Base-by-base conservation (phyloP, 1,140 invertebrate species). In the Brachionus plicatilis region DNA sequence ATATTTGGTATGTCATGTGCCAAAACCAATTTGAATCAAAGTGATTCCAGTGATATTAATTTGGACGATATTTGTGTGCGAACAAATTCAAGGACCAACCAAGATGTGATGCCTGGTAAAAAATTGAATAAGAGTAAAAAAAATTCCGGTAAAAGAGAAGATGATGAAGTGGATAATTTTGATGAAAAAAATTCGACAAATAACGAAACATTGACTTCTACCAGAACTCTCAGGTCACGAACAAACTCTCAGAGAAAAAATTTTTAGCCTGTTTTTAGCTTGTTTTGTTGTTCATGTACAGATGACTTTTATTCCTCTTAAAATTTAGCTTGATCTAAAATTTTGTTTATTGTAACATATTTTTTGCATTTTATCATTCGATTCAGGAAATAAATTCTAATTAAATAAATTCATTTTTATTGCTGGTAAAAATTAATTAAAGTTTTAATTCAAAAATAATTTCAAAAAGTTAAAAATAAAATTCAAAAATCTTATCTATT, bases 221-320 rank as follows among this genome's bases (percentile, higher is more conserved):
- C 43, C 27, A 47, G 72, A 29, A 50, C 43, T 12, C 27, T 76
- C 7, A 76, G 72, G 47, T 76, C 72, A 12, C 20, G 72, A 8
- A 76, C 72, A 27, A 76, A 76, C 27, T 76, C 72, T 50, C 72
- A 76, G 14, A 76, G 72, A 50, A 76, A 76, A 76, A 12, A 50
- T 33, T 76, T 50, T 50, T 76, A 29, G 45, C 5, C 41, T 43
- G 47, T 75, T 45, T 33, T 43, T 72, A 47, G 41, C 29, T 75
- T 76, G 17, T 76, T 76, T 76, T 47, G 45, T 76, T 50, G 20
- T 75, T 75, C 20, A 24, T 75, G 33, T 41, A 68, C 66, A 60
- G 17, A 60, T 24, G 53, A 60, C 20, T 60, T 20, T 60, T 8
- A 9, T 60, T 20, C 9, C 53, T 20, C 8, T 60, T 1, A 60